A percentile compares a stretch with the other conserved stretches of the same genome.
Conservation (phyloP, 1,140 invertebrate species). For the Phocides pigmalion region DNA sequence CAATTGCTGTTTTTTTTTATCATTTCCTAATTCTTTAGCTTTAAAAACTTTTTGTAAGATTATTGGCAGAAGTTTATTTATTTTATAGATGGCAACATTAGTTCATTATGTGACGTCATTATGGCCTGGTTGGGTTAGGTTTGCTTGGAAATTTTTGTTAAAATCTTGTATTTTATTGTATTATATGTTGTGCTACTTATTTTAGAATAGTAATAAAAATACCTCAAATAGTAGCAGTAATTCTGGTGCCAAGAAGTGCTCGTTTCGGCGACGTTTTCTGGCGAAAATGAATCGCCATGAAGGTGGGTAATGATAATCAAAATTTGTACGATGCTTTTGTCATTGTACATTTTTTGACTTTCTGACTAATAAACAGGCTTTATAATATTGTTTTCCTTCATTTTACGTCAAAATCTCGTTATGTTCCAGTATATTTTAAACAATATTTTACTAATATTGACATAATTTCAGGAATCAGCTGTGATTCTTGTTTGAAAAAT, state of each 20-base stretch:
- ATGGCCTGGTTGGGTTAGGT: conserved; percentile 90
- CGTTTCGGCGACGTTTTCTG: conserved; percentile 82
- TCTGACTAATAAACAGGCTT: conserved; percentile 44
- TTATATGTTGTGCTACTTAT: conserved; percentile 85
- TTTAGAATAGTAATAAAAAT: conserved; percentile 82
- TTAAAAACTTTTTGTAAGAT: too few relatives aligned
- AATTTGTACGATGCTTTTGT: conserved; percentile 82
- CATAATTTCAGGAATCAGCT: conserved; percentile 94
- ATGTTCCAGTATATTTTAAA: conserved; percentile 24
- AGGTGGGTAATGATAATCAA: conserved; percentile 87
- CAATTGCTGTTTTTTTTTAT: too few relatives aligned
- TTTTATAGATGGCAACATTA: conserved; percentile 50
- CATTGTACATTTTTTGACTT: conserved; percentile 64
- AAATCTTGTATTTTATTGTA: conserved; percentile 86
- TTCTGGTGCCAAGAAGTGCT: conserved; percentile 75
- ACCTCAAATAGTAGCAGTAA: conserved; percentile 74
- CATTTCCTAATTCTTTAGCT: too few relatives aligned
- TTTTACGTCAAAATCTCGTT: conserved; percentile 25
- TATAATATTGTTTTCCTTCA: conserved; percentile 12
- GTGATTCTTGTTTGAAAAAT: conserved; percentile 99
- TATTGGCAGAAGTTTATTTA: background rate
- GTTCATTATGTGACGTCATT: conserved; percentile 86
- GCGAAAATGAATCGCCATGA: conserved; percentile 93
- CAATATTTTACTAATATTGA: conserved; percentile 46
- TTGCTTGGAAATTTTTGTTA: conserved; percentile 88